Evolutionary conservation across 2,113 vertebrate genomes (phyloP), one percentile per base, ranked within the genome.

Genomic region (Toxostoma redivivum): DNA sequence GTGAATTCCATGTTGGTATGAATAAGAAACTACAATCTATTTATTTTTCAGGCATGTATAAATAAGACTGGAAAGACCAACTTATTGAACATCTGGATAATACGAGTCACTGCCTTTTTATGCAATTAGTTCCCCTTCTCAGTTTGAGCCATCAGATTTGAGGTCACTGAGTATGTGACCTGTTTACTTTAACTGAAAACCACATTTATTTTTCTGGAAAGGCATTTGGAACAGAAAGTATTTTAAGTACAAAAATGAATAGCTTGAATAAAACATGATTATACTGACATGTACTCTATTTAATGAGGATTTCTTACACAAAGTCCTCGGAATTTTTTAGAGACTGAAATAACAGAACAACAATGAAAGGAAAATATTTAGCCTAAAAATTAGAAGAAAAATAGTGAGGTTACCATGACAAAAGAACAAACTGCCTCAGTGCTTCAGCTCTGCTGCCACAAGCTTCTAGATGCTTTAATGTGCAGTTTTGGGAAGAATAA

Each of bases 111-210:
- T 5, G 10, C 28, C 66, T 86, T 94, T 94, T 90, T 64, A 92
- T 60, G 76, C 71, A 94, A 88, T 94, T 92, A 96, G 48, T 50
- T 86, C 50, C 57, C 23, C 64, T 78, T 81, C 77, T 86, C 86
- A 86, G 90, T 94, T 67, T 93, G 83, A 93, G 79, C 82, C 80
- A 64, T 62, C 47, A 74, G 85, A 81, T 81, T 86, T 84, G 62
- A 88, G 93, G 92, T 86, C 76, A 78, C 64, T 90, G 64, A 58
- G 38, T 70, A 82, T 51, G 62, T 14, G 62, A 94, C 80, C 94
- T 90, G 90, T 81, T 96, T 95, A 85, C 81, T 95, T 95, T 71
- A 90, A 81, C 76, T 35, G 61, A 90, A 96, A 95, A 86, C 38
- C 61, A 78, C 69, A 65, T 80, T 82, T 84, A 67, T 72, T 94